Evolutionary conservation across 2,113 vertebrate species (phyloP).

Genomic region (Marmota flaviventris): DNA sequence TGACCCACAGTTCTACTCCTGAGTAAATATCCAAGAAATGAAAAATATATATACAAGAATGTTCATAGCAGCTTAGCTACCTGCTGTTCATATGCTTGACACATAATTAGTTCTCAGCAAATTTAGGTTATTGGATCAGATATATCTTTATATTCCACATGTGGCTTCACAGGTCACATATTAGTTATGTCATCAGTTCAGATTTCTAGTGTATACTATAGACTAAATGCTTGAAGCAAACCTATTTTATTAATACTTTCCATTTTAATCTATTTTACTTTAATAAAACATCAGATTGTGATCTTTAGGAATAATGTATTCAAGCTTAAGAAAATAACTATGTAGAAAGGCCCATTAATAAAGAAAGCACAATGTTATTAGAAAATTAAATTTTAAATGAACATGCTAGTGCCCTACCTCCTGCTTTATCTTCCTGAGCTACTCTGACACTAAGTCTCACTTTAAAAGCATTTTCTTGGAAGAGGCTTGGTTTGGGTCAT

Average conservation of each 20-base stretch:
- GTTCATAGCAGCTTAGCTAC: not conserved
- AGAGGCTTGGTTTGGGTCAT: not conserved
- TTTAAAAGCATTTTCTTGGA: constrained; percentile 88
- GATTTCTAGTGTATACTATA: not conserved
- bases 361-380: constrained; percentile 37
- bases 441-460: constrained; percentile 92
- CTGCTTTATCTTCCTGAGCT: constrained; percentile 91
- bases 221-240: constrained; percentile 46
- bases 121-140: not conserved
- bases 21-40: not conserved
- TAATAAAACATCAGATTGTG: constrained; percentile 2
- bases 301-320: constrained; percentile 57
- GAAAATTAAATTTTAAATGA: constrained; percentile 48
- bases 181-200: not conserved
- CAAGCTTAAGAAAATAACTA: constrained; percentile 48
- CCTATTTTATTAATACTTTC: constrained; percentile 18
- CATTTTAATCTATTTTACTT: constrained; percentile 36
- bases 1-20: not conserved
- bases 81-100: not conserved
- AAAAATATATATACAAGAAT: not conserved
- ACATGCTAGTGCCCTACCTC: constrained; percentile 84
- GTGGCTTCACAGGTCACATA: not conserved
- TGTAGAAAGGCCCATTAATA: not conserved
- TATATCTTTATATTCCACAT: not conserved
- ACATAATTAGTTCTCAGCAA: not conserved